A percentile compares a stretch with the other conserved stretches of the same genome.
These are phyloP conservation scores for Eupithecia exiguata DNA, from an alignment of 2,888 invertebrate genomes.

Conservation along the genomic window DNA sequence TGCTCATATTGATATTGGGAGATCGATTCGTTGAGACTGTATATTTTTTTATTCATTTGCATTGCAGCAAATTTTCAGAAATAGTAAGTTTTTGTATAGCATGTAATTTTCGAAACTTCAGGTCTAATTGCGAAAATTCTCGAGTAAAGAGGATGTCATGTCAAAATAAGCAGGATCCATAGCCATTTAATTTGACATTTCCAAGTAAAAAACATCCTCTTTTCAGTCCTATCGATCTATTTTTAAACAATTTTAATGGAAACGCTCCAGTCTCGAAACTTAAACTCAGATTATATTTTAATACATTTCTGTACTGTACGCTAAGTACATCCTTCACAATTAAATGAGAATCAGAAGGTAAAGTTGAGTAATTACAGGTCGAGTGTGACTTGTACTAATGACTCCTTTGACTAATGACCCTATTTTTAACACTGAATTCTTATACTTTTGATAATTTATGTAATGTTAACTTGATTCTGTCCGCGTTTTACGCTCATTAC, in stretches of 20 bases:
- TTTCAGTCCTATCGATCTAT: background rate
- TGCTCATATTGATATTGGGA: background rate
- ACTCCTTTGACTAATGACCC: slow-evolving; percentile 63
- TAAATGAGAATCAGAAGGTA: slow-evolving; percentile 53
- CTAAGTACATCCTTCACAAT: slow-evolving; percentile 58
- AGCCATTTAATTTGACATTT: background rate
- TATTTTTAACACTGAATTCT: slow-evolving; percentile 13
- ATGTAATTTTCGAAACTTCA: no score
- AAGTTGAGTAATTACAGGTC: slow-evolving; percentile 57
- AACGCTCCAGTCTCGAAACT: background rate
- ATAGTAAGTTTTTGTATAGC: background rate
- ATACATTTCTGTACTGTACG: background rate
- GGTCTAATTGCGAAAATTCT: no score
- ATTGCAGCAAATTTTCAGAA: no score
- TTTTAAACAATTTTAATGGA: background rate
- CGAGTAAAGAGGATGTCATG: no score
- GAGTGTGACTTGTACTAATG: slow-evolving; percentile 62
- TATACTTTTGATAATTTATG: background rate
- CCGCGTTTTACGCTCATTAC: background rate
- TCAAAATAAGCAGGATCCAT: background rate
- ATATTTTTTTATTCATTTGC: background rate
- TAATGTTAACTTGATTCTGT: background rate
- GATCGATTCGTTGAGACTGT: background rate
- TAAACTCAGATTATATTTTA: background rate
- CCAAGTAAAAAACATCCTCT: background rate